Conservation (phyloP, 1,140 invertebrate species). For the Chymomyza costata region DNA sequence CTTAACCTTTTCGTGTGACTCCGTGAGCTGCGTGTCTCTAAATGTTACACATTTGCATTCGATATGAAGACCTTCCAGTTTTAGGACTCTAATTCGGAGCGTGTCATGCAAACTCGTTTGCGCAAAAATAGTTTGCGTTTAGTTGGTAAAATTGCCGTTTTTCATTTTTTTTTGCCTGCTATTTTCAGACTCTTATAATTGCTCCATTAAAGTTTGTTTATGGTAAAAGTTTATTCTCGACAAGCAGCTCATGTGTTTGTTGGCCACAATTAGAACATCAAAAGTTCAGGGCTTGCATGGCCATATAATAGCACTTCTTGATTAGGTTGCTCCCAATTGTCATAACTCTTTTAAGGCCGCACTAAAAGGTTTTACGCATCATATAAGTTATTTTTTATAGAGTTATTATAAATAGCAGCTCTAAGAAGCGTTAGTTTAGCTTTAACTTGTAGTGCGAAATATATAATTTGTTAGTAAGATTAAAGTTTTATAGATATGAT, state of each 20-base stretch:
- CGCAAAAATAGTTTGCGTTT: slow-evolving; percentile 54
- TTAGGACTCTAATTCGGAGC: no score
- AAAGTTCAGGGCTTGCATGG: no score
- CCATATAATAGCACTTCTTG: no score
- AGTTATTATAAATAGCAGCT: no score
- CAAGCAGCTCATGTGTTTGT: slow-evolving; percentile 33
- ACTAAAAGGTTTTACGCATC: no score
- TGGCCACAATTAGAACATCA: slow-evolving; percentile 62
- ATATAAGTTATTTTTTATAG: no score
- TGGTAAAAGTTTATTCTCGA: slow-evolving; percentile 57
- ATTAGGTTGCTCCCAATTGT: no score
- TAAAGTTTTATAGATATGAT: no score
- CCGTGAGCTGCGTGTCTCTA: slow-evolving; percentile 35
- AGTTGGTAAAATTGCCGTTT: slow-evolving; percentile 47
- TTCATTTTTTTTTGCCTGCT: slow-evolving; percentile 41
- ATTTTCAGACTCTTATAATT: slow-evolving; percentile 65
- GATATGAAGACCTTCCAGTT: slow-evolving; percentile 23
- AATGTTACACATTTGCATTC: slow-evolving; percentile 69
- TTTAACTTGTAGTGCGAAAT: no score
- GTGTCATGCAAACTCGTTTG: slow-evolving; percentile 15
- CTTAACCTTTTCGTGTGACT: slow-evolving; percentile 21
- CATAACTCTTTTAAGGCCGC: no score
- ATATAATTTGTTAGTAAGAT: no score
- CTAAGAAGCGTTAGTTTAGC: no score
- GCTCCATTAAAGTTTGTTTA: slow-evolving; percentile 73